phyloP scores from a whole-genome alignment of 2,113 vertebrate species.

The Leptodactylus fuscus region DNA sequence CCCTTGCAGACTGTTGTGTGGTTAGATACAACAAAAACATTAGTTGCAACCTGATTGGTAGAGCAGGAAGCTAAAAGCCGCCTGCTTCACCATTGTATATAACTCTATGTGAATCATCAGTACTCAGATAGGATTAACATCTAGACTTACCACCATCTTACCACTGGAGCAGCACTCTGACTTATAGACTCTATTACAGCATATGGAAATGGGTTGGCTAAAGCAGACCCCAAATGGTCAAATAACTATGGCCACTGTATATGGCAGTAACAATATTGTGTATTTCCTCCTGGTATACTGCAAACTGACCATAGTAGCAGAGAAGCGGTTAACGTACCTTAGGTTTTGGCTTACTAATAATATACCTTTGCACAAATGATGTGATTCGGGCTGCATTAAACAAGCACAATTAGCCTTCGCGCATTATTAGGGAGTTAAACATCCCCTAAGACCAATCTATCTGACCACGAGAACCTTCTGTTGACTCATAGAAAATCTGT shows the following conservation, averaged over 20 bases:
- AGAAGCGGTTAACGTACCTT: background rate
- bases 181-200: too few species aligned
- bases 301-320: background rate
- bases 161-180: too few species aligned
- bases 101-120: too few species aligned
- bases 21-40: too few species aligned
- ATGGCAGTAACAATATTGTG: background rate
- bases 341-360: background rate
- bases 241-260: background rate
- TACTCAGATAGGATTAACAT: too few species aligned
- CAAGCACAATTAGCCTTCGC: slow-evolving; percentile 24
- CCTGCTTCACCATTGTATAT: too few species aligned
- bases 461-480: slow-evolving; percentile 45
- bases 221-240: too few species aligned
- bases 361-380: background rate
- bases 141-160: too few species aligned
- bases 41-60: too few species aligned
- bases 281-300: background rate
- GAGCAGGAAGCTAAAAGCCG: too few species aligned
- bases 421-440: background rate
- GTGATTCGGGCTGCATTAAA: background rate
- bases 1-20: too few species aligned
- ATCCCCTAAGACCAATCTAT: slow-evolving; percentile 44
- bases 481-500: slow-evolving; percentile 43
- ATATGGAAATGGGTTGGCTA: background rate